phyloP scores from a whole-genome alignment of 2,797 vertebrate species.

The Rousettus madagascariensis region DNA sequence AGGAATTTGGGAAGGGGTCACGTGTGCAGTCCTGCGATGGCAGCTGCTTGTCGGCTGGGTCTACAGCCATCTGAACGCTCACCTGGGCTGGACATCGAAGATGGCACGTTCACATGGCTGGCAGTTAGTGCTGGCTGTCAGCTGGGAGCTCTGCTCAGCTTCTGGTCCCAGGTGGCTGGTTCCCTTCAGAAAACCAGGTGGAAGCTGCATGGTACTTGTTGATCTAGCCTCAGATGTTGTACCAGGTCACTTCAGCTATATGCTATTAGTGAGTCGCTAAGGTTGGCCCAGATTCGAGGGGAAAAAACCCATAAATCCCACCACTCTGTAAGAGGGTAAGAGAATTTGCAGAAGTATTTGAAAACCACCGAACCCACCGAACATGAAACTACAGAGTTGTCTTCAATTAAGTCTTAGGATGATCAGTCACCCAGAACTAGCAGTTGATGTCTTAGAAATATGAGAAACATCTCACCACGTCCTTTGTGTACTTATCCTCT shows the following conservation, averaged over 20 bases:
- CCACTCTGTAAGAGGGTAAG: neutral
- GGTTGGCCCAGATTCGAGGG: neutral
- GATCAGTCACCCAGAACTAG: neutral
- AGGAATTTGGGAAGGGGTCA: neutral
- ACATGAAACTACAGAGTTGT: neutral
- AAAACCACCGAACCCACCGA: neutral
- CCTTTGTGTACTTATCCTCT: neutral
- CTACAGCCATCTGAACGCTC: neutral
- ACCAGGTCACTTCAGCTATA: neutral
- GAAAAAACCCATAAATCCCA: neutral
- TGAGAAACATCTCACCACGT: neutral
- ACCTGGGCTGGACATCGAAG: neutral
- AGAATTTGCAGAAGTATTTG: neutral
- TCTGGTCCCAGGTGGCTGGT: neutral
- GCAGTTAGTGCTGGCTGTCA: neutral
- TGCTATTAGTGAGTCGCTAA: neutral
- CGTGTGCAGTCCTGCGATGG: neutral
- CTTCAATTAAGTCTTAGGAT: neutral
- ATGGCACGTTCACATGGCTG: rapidly evolving
- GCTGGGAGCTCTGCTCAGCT: too few species aligned
- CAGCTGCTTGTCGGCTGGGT: neutral
- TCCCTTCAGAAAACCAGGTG: neutral
- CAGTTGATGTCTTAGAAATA: neutral
- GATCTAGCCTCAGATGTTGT: neutral
- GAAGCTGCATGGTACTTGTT: neutral